Base-by-base conservation (phyloP, 2,888 invertebrate species). In the Metopia argyrocephala region DNA sequence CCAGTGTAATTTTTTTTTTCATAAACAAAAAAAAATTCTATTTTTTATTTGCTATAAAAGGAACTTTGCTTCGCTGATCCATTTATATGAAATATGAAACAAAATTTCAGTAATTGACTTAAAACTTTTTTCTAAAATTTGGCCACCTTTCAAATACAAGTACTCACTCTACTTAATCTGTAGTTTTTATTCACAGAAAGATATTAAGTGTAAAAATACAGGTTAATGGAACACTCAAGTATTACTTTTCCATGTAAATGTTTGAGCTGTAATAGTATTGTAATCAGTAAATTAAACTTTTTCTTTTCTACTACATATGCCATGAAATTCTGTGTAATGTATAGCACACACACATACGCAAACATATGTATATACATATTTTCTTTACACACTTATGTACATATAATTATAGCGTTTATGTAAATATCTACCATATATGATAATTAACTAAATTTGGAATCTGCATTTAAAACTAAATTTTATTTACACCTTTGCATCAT, bases 161-260 rank as follows among this genome's bases (percentile, higher is more conserved):
- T 66, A n/a, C n/a, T n/a, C n/a, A n/a, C n/a, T n/a, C 57, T 48
- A 21, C 18, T 48, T 50, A 27, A 66, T 50, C 57, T 66, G 31
- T 20, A 57, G 18, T 38, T 48, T 62, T 65, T 64, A 64, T 73
- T 64, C 31, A 28, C 3, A 48, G 25, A 21, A 57, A 23, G 9
- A 56, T 64, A 28, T 56, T 57, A 56, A 65, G 48, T 74, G 65
- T 74, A 59, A 46, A 66, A 66, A 75, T 75, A 59, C 59, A 59
- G 59, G 75, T 75, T 66, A 75, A 75, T 66, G 59, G 59, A 38
- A 66, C 45, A 75, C 21, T 50, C 3, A 71, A 2, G 6, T 57
- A 38, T 38, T 38, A 15, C 3, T 15, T 12, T 38, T 3, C 38
- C 9, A 38, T 38, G 38, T n/a, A 38, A 38, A 38, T 15, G 38